Percentiles rank a stretch among this genome's conserved stretches.
phyloP scores from a whole-genome alignment of 2,113 vertebrate genomes.

The Eurystomus gularis region DNA sequence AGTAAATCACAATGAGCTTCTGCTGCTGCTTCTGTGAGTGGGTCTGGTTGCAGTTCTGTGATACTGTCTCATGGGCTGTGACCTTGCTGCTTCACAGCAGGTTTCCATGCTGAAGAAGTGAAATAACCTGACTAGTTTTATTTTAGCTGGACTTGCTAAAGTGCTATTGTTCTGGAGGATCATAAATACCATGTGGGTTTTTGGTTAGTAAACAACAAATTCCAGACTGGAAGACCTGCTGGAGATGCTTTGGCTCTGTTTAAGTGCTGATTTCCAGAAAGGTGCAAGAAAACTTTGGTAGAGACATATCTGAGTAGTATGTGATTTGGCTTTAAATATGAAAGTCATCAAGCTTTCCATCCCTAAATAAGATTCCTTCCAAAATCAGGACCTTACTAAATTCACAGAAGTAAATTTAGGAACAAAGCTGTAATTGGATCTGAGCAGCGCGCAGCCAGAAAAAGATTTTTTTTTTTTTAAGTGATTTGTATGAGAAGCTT shows the following conservation, averaged over 20 bases:
- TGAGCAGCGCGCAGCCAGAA: neutral
- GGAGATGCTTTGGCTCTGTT: neutral
- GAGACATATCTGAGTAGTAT: neutral
- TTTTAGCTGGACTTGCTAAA: neutral
- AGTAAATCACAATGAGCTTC: neutral
- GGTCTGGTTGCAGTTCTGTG: neutral
- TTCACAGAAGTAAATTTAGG: neutral
- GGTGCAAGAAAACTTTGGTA: neutral
- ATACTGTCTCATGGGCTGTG: neutral
- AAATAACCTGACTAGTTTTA: neutral
- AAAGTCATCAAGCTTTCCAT: neutral
- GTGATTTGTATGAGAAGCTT: neutral
- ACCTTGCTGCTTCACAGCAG: neutral
- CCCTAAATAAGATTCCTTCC: neutral
- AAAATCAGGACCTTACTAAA: neutral
- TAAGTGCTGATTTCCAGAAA: neutral
- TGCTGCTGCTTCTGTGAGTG: neutral
- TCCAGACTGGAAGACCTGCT: neutral
- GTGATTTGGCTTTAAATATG: neutral
- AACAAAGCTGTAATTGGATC: neutral
- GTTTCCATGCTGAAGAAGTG: neutral
- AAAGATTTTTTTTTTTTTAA: neutral
- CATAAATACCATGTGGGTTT: neutral
- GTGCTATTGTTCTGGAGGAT: neutral
- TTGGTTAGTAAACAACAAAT: neutral